Evolutionary conservation across 2,113 vertebrate species (phyloP).

Genomic region (Tetrax tetrax): DNA sequence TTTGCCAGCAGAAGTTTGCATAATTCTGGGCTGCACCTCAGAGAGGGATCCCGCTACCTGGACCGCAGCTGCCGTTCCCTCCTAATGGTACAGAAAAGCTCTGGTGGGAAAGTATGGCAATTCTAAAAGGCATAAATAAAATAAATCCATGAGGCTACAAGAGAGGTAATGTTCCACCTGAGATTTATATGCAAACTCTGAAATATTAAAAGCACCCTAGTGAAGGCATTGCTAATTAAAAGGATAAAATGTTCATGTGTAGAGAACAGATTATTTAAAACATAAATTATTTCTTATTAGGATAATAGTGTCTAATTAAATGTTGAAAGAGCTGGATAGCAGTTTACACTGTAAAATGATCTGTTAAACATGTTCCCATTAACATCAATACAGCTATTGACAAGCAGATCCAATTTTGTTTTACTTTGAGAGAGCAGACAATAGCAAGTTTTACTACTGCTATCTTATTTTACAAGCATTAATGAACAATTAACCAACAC

Average conservation of each 20-base stretch:
- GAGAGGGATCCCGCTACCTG: not conserved
- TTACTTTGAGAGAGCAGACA: constrained; percentile 73
- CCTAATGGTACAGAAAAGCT: not conserved
- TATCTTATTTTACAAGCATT: constrained; percentile 85
- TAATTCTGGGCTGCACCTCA: not conserved
- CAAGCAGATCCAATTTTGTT: constrained; percentile 72
- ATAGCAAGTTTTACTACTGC: constrained; percentile 78
- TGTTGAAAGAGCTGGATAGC: constrained; percentile 58
- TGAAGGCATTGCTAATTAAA: constrained; percentile 4
- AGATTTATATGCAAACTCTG: constrained; percentile 39
- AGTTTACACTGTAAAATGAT: constrained; percentile 70
- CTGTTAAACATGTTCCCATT: constrained; percentile 64
- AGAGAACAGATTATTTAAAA: constrained; percentile 41
- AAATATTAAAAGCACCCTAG: constrained; percentile 48
- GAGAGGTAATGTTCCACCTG: constrained; percentile 11
- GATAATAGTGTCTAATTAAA: constrained; percentile 65
- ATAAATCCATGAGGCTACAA: not conserved
- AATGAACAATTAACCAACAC: constrained; percentile 88
- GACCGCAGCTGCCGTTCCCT: not conserved
- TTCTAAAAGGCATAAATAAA: constrained; percentile 15
- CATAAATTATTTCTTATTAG: constrained; percentile 48
- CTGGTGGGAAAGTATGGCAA: not conserved
- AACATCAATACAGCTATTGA: constrained; percentile 72
- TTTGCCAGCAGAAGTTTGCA: not conserved
- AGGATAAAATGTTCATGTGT: not conserved